Evolutionary conservation across 1,140 invertebrate genomes (phyloP).

Genomic region (Dreissena rostriformis): DNA sequence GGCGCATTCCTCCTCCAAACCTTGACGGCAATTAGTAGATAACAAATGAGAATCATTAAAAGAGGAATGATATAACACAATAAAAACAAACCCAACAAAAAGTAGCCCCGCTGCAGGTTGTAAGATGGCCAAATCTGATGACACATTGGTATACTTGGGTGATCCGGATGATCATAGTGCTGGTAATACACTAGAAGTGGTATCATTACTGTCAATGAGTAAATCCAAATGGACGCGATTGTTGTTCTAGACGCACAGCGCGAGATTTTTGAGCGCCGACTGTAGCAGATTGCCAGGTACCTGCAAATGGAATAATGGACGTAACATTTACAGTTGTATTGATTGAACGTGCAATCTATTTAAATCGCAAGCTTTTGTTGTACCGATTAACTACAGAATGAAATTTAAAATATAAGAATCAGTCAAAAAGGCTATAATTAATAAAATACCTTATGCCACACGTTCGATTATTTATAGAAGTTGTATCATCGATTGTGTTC

Average conservation of each 20-base stretch:
- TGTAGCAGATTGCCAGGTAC: slow-evolving; percentile 97
- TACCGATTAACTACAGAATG: no score
- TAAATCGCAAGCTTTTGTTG: no score
- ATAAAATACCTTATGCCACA: no score
- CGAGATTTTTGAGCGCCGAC: slow-evolving; percentile 93
- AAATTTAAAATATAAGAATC: no score
- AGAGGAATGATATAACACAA: slow-evolving; percentile 96
- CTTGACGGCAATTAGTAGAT: slow-evolving; percentile 95
- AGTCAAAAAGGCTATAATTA: no score
- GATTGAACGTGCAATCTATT: no score
- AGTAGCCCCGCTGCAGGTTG: slow-evolving; percentile 92
- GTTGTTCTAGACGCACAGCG: slow-evolving; percentile 93
- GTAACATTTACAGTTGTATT: no score
- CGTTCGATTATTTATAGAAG: no score
- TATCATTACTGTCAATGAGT: slow-evolving; percentile 91
- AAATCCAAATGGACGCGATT: slow-evolving; percentile 95
- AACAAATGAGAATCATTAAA: slow-evolving; percentile 94
- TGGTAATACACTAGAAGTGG: slow-evolving; percentile 96
- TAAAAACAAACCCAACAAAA: slow-evolving; percentile 92
- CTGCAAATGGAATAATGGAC: slow-evolving; percentile 83
- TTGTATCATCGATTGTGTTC: no score
- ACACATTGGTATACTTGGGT: slow-evolving; percentile 62
- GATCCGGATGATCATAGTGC: slow-evolving; percentile 60
- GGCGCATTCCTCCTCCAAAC: slow-evolving; percentile 93
- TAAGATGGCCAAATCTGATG: slow-evolving; percentile 65